Conservation (phyloP, 2,797 vertebrate species). For the Coccyzus lansbergi region DNA sequence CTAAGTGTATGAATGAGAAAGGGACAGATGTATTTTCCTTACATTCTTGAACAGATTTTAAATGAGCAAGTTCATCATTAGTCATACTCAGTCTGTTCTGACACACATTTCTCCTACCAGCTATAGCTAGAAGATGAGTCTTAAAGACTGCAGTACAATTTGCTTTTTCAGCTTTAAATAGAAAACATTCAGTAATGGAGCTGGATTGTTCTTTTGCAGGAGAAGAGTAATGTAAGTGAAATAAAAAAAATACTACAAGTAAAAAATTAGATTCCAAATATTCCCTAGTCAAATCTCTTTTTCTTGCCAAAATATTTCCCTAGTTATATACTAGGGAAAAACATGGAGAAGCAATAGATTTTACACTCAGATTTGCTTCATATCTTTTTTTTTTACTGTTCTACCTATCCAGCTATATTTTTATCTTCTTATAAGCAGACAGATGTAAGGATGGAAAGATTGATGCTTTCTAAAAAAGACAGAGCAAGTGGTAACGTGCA, state of each 20-base stretch:
- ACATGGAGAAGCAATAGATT: background rate
- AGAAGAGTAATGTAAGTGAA: background rate
- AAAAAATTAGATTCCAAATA: background rate
- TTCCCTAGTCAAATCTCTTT: background rate
- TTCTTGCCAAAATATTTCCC: background rate
- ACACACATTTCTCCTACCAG: background rate
- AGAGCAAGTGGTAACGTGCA: background rate
- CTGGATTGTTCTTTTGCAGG: background rate
- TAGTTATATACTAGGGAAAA: background rate
- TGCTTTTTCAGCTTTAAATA: background rate
- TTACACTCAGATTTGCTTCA: background rate
- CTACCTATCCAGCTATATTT: background rate
- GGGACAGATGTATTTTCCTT: background rate
- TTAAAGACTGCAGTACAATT: background rate
- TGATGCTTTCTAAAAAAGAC: background rate
- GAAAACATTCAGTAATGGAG: background rate
- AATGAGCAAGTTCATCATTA: constrained; percentile 17
- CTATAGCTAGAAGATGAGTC: background rate
- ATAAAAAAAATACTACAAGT: background rate
- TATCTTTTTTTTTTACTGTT: background rate
- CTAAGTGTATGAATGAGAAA: background rate
- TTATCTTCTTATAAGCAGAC: background rate
- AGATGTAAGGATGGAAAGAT: background rate
- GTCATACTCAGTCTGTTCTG: background rate
- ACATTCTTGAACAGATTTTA: constrained; percentile 21